Evolutionary conservation across 2,888 invertebrate genomes (phyloP), one percentile per base, ranked within the genome.

Genomic region (Silvanus unidentatus): DNA sequence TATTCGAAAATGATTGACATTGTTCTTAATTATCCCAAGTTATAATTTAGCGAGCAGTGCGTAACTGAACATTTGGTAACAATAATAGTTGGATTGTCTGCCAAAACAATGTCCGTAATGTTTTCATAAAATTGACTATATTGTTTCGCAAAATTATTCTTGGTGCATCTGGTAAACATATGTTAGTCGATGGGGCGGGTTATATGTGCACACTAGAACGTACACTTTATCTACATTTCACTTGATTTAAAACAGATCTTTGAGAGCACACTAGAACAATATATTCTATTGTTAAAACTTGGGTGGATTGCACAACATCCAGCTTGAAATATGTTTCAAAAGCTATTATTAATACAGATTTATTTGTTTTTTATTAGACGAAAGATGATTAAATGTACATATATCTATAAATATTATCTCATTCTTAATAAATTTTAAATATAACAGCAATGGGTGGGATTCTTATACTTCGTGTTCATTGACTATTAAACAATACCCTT

Each of bases 161-260:
- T 15, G 29, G 39, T 39, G 42, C 46, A 46, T 46, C 46, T 46
- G 46, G 46, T 39, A 42, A 39, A 35, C 46, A 42, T 41, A 42
- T 46, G 46, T 43, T 46, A 15, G 9, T 13, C 16, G 16, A 12
- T 32, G 32, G 32, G 32, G 32, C 32, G 32, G 32, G 12, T 22
- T 12, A 9, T 32, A 32, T 32, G 12, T 12, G 12, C 12, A 32
- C 32, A 12, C n/a, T 11, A 38, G 41, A 48, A 45, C 47, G 46
- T 44, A 43, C 43, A 39, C 42, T 43, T 42, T 45, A 45, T 52
- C 47, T 40, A 47, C 49, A 47, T 41, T 39, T 46, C 48, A 41
- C 43, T 49, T 53, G 49, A 54, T 54, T 52, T 50, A 54, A 54
- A 54, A 48, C 53, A 54, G 51, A 54, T 52, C 53, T 42, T n/a